These are phyloP conservation scores for Hydrolagus colliei DNA, from an alignment of 2,797 vertebrate genomes.

Conservation along the genomic window DNA sequence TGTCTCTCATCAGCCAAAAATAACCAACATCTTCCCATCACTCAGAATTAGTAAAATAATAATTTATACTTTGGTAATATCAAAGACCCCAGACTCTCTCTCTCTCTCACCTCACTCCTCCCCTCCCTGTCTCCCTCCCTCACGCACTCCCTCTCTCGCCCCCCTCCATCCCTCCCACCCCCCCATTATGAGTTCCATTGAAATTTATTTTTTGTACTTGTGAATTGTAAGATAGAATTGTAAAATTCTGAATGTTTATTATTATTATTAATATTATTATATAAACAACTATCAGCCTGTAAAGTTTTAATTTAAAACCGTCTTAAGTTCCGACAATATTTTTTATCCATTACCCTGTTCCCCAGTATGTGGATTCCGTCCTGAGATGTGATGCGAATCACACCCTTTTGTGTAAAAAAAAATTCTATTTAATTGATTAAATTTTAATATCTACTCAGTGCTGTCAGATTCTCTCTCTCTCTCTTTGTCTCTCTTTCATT, in stretches of 20 bases:
- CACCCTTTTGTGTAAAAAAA: too few relatives aligned
- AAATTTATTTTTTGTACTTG: slow-evolving; percentile 33
- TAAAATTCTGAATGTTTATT: slow-evolving; percentile 30
- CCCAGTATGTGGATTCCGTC: background rate
- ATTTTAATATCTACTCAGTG: background rate
- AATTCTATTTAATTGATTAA: slow-evolving; percentile 29
- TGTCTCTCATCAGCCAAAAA: too few relatives aligned
- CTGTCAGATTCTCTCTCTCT: background rate
- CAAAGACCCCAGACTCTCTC: too few relatives aligned
- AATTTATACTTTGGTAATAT: too few relatives aligned
- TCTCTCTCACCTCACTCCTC: too few relatives aligned
- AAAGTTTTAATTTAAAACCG: slow-evolving; percentile 34
- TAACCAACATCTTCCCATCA: too few relatives aligned
- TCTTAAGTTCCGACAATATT: slow-evolving; percentile 21
- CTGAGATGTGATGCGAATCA: slow-evolving; percentile 8
- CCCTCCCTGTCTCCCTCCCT: too few relatives aligned
- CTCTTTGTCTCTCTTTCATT: background rate
- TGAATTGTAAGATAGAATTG: slow-evolving; percentile 34
- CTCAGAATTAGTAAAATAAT: too few relatives aligned
- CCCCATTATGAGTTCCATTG: slow-evolving; percentile 10
- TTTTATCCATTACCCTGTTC: background rate
- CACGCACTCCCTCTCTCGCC: background rate
- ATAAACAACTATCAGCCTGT: slow-evolving; percentile 27
- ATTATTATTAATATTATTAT: slow-evolving; percentile 31
- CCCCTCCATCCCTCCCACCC: background rate